Conservation (phyloP, 2,888 invertebrate genomes). For the Cremastinae sp. region DNA sequence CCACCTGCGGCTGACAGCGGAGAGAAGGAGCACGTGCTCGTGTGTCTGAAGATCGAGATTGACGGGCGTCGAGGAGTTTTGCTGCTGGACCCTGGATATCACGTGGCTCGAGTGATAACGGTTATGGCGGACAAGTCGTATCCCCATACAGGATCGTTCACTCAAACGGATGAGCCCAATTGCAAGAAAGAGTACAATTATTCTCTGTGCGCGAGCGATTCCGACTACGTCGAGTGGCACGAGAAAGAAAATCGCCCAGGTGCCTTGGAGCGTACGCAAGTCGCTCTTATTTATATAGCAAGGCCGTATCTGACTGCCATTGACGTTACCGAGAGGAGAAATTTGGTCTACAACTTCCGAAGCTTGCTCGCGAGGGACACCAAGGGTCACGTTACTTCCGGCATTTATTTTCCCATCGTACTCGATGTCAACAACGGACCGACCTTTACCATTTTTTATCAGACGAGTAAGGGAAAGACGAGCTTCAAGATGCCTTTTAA, state of each 20-base stretch:
- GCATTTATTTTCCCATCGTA: conserved; percentile 91
- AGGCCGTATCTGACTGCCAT: conserved; percentile 90
- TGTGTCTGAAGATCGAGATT: conserved; percentile 88
- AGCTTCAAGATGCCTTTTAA: conserved; percentile 89
- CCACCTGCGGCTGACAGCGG: conserved; percentile 83
- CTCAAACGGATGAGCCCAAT: conserved; percentile 88
- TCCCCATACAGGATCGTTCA: conserved; percentile 95
- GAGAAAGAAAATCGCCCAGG: conserved; percentile 87
- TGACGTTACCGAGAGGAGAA: conserved; percentile 93
- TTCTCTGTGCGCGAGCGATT: conserved; percentile 85
- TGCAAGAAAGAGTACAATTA: conserved; percentile 93
- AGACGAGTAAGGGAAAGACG: conserved; percentile 85
- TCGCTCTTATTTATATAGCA: conserved; percentile 90
- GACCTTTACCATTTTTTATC: conserved; percentile 89
- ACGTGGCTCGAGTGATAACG: conserved; percentile 91
- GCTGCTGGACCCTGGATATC: conserved; percentile 95
- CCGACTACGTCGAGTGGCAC: conserved; percentile 92
- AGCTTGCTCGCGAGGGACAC: conserved; percentile 91
- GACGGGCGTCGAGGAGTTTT: conserved; percentile 88
- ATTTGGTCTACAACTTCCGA: conserved; percentile 92
- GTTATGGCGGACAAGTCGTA: conserved; percentile 92
- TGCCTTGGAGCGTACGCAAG: conserved; percentile 83
- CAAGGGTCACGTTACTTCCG: conserved; percentile 91
- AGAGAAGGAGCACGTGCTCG: conserved; percentile 94
- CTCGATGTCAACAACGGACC: conserved; percentile 78